phyloP scores from a whole-genome alignment of 1,140 invertebrate genomes.

The Zophobas morio region DNA sequence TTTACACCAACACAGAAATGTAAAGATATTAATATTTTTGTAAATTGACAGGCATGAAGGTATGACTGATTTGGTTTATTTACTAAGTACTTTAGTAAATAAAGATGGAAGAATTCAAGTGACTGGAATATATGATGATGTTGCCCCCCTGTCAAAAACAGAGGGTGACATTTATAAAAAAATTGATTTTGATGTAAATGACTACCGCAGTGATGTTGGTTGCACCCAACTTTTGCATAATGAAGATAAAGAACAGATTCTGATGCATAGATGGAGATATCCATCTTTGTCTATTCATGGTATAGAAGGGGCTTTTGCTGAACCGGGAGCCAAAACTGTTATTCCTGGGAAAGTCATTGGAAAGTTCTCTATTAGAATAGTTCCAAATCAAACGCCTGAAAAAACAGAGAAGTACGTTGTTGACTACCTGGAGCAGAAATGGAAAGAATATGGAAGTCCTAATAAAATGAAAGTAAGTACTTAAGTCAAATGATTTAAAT shows the following conservation, averaged over 20 bases:
- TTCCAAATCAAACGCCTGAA: conserved; percentile 90
- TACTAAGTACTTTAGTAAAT: conserved; percentile 88
- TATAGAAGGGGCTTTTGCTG: conserved; percentile 91
- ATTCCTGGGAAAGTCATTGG: conserved; percentile 96
- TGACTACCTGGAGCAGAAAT: conserved; percentile 82
- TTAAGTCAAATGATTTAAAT: conserved; percentile 17
- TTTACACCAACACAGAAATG: conserved; percentile 4
- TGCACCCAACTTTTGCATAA: conserved; percentile 80
- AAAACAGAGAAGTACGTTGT: conserved; percentile 82
- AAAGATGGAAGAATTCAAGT: conserved; percentile 88
- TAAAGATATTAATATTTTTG: conserved; percentile 13
- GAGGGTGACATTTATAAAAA: conserved; percentile 86
- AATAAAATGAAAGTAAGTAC: conserved; percentile 86
- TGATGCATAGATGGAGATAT: conserved; percentile 94
- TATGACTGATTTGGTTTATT: conserved; percentile 89
- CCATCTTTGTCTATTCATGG: conserved; percentile 94
- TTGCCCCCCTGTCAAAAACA: conserved; percentile 79
- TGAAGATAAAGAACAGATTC: conserved; percentile 81
- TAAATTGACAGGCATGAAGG: conserved; percentile 78
- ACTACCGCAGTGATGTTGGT: conserved; percentile 84
- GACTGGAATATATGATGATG: conserved; percentile 85
- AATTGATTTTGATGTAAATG: conserved; percentile 92
- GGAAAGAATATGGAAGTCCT: conserved; percentile 82
- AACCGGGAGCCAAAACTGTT: conserved; percentile 94
- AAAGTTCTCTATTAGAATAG: conserved; percentile 96